A percentile compares a stretch with the other conserved stretches of the same genome.
Evolutionary conservation across 2,797 vertebrate genomes (phyloP).

Genomic region (Megalops cyprinoides): DNA sequence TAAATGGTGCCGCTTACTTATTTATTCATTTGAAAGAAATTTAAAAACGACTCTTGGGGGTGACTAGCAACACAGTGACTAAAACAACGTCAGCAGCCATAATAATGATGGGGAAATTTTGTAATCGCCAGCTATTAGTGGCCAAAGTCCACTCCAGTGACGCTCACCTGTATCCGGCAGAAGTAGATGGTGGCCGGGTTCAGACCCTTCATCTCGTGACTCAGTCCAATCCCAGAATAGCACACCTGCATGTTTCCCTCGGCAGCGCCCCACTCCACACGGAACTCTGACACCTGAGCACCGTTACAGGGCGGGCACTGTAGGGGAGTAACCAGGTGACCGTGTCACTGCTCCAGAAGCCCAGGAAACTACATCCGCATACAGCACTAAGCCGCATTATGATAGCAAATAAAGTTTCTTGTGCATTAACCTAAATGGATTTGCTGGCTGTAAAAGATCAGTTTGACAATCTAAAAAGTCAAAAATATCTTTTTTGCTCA

Average conservation of each 20-base stretch:
- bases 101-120: neutral
- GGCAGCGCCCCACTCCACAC: conserved; percentile 92
- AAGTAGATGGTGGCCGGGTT: conserved; percentile 91
- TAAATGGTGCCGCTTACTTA: no score
- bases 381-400: neutral
- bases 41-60: no score
- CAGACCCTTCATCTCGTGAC: conserved; percentile 90
- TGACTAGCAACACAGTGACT: no score
- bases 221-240: conserved; percentile 83
- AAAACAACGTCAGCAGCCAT: neutral
- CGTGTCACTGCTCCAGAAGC: neutral
- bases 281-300: conserved; percentile 86
- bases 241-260: conserved; percentile 91
- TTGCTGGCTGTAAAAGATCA: neutral
- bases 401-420: neutral
- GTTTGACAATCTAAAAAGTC: neutral
- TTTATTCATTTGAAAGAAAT: no score
- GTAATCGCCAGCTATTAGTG: no score
- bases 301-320: conserved; percentile 88
- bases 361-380: neutral
- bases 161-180: conserved; percentile 88
- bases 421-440: neutral
- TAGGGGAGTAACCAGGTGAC: neutral
- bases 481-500: neutral
- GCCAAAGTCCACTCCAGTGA: no score